Evolutionary conservation across 1,140 invertebrate genomes (phyloP), one percentile per base, ranked within the genome.

Genomic region (Drosophila carrolli): DNA sequence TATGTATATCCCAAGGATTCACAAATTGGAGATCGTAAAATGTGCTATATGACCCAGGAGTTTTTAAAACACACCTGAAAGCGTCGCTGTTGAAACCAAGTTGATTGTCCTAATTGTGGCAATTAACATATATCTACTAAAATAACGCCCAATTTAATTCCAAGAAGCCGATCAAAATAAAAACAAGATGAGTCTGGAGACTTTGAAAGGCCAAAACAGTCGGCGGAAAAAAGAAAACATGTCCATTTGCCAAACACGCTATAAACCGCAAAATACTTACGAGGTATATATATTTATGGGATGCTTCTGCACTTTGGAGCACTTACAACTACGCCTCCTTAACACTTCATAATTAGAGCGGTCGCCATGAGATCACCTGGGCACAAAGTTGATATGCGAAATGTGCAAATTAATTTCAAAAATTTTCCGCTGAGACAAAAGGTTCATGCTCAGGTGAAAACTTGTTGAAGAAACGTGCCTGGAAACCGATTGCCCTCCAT

Each of bases 1-100:
- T 72, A 46, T n/a, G n/a, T n/a, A n/a, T 65, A 55, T 57, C 13
- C 53, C 82, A 88, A 88, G 82, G 82, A 85, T 65, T 46, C n/a
- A 35, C 27, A 29, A 37, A 48, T n/a, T 27, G 9, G 14, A 51
- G 37, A 53, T 11, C 46, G 13, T 14, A 9, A 40, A 9, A 35
- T 41, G 19, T 43, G 40, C 48, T 38, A 32, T 48, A 27, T 55
- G 66, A 57, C 43, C 53, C 66, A 71, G 68, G 65, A 71, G 67
- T 71, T 71, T 66, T 57, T 40, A 2, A 14, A 9, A 6, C 13
- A 37, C 5, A 50, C 9, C 29, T 50, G 35, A 67, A 32, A 55
- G 41, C 19, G 29, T 6, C 37, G 46, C 10, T 53, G n/a, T 13
- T 13, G 27, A 16, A n/a, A 10, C 46, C 38, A 38, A 53, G 44